Evolutionary conservation across 2,888 invertebrate species (phyloP).

Genomic region (Epinotia brunnichana): DNA sequence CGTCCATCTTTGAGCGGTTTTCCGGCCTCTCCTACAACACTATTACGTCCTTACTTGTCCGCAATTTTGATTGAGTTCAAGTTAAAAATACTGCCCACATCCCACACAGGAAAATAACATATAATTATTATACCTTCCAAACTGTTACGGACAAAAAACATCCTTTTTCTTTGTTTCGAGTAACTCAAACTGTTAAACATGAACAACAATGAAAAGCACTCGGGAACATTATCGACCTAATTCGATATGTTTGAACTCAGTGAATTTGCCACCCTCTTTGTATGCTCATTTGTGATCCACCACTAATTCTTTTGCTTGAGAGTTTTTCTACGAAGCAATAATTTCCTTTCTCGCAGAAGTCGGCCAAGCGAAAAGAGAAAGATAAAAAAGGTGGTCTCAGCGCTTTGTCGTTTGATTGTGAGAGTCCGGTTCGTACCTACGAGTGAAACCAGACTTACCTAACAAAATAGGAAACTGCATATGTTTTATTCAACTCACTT

Average conservation of each 20-base stretch:
- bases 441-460: neutral
- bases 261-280: slow-evolving; percentile 65
- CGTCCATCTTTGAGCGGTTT: no score
- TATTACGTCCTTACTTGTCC: slow-evolving; percentile 6
- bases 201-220: slow-evolving; percentile 28
- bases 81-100: slow-evolving; percentile 20
- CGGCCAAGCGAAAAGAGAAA: slow-evolving; percentile 72
- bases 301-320: slow-evolving; percentile 56
- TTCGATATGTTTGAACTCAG: slow-evolving; percentile 43
- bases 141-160: neutral
- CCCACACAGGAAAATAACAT: neutral
- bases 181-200: slow-evolving; percentile 15
- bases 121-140: neutral
- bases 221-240: slow-evolving; percentile 33
- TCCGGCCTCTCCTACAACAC: no score
- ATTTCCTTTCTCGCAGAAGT: slow-evolving; percentile 69
- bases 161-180: slow-evolving; percentile 6
- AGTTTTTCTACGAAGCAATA: slow-evolving; percentile 70
- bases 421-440: slow-evolving; percentile 51
- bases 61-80: slow-evolving; percentile 23
- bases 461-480: neutral
- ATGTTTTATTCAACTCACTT: neutral
- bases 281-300: slow-evolving; percentile 66
- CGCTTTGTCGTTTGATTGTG: slow-evolving; percentile 66
- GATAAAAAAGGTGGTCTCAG: slow-evolving; percentile 75